A percentile compares a stretch with the other conserved stretches of the same genome.
Evolutionary conservation across 2,113 vertebrate species (phyloP).

Genomic region (Procavia capensis): DNA sequence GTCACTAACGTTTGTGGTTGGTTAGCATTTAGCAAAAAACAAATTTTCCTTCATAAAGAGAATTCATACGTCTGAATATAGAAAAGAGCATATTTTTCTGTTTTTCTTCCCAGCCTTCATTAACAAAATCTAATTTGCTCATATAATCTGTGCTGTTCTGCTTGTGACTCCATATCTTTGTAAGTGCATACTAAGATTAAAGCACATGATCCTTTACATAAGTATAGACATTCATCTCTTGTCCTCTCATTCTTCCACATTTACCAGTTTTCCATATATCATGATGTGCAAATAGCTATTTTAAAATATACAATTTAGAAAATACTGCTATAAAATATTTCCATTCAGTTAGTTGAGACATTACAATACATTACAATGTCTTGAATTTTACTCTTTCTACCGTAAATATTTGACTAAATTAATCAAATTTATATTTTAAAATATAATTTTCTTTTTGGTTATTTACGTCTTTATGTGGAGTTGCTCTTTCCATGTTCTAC

Average conservation of each 20-base stretch:
- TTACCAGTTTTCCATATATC: not conserved
- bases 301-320: conserved; percentile 1
- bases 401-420: not conserved
- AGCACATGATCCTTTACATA: not conserved
- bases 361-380: too few relatives aligned
- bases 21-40: not conserved
- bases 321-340: not conserved
- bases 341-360: not conserved
- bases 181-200: not conserved
- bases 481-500: too few relatives aligned
- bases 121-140: not conserved
- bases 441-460: not conserved
- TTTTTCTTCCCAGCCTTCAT: not conserved
- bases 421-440: not conserved
- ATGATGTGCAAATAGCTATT: not conserved
- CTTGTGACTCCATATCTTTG: not conserved
- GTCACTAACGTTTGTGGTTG: not conserved
- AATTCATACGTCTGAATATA: too few relatives aligned
- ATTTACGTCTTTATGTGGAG: too few relatives aligned
- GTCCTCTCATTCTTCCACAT: not conserved
- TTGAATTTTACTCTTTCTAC: not conserved
- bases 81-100: not conserved
- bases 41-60: not conserved
- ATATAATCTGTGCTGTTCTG: not conserved
- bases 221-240: not conserved